Evolutionary conservation across 2,797 vertebrate genomes (phyloP).

Genomic region (Oreochromis grahami): DNA sequence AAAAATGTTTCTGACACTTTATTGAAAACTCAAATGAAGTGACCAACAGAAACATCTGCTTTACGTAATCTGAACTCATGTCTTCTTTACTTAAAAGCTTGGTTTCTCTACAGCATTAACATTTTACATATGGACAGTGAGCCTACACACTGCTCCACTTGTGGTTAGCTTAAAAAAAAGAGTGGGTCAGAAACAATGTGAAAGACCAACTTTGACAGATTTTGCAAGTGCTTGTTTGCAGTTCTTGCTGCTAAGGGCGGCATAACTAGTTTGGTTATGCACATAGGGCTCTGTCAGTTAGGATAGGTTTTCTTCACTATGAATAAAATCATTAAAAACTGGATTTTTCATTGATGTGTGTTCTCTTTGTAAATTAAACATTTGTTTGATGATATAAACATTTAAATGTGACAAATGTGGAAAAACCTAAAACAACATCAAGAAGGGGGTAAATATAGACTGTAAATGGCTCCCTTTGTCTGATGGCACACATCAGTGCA

Average conservation of each 20-base stretch:
- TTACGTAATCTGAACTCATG: fast-evolving
- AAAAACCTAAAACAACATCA: neutral
- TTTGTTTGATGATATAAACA: neutral
- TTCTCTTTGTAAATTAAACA: neutral
- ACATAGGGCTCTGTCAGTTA: neutral
- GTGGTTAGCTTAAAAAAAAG: neutral
- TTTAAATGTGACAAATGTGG: neutral
- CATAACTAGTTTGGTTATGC: neutral
- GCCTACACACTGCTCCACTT: too few species aligned
- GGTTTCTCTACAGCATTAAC: neutral
- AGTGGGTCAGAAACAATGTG: neutral
- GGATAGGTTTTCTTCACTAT: neutral
- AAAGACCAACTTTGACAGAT: neutral
- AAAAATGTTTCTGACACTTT: neutral
- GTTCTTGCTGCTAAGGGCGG: neutral
- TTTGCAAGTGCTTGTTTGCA: neutral
- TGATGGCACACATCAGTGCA: neutral
- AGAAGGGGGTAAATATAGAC: neutral
- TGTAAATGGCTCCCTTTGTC: neutral
- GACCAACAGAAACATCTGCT: neutral
- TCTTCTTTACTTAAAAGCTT: neutral
- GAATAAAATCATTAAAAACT: neutral
- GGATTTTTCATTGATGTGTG: neutral
- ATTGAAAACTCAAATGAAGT: neutral
- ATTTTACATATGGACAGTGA: neutral